These are phyloP conservation scores for Cyanoderma ruficeps DNA, from an alignment of 2,113 vertebrate species.

Conservation along the genomic window DNA sequence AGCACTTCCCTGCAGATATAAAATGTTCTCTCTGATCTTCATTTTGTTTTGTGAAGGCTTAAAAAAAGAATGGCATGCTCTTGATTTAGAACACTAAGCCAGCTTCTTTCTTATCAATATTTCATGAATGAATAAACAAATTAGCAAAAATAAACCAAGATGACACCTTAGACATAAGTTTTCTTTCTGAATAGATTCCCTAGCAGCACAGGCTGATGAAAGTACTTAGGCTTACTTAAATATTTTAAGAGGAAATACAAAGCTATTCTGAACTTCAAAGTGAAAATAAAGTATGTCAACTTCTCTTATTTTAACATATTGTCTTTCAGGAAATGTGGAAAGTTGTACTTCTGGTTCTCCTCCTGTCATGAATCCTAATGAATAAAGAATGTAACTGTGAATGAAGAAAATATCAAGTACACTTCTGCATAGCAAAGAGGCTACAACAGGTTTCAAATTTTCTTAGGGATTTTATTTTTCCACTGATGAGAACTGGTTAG, in stretches of 20 bases:
- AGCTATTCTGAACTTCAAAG: neutral
- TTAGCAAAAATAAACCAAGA: neutral
- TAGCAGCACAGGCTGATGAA: neutral
- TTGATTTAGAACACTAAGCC: neutral
- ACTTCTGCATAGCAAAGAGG: neutral
- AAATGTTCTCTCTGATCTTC: neutral
- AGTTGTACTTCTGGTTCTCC: neutral
- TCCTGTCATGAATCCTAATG: neutral
- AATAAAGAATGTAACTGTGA: slow-evolving; percentile 31
- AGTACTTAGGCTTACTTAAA: neutral
- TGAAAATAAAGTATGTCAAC: neutral
- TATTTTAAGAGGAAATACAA: neutral
- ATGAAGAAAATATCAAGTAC: neutral
- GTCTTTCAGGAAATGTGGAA: slow-evolving; percentile 68
- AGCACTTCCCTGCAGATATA: neutral
- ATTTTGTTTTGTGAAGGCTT: neutral
- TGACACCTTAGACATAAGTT: neutral
- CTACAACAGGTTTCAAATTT: neutral
- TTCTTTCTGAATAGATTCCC: neutral
- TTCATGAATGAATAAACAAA: neutral
- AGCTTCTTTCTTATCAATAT: neutral
- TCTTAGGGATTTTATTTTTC: neutral
- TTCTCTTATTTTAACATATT: slow-evolving; percentile 7
- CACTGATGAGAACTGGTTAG: neutral
- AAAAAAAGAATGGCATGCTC: neutral